Evolutionary conservation across 2,113 vertebrate genomes (phyloP).

Genomic region (Brachyhypopomus occidentalis): DNA sequence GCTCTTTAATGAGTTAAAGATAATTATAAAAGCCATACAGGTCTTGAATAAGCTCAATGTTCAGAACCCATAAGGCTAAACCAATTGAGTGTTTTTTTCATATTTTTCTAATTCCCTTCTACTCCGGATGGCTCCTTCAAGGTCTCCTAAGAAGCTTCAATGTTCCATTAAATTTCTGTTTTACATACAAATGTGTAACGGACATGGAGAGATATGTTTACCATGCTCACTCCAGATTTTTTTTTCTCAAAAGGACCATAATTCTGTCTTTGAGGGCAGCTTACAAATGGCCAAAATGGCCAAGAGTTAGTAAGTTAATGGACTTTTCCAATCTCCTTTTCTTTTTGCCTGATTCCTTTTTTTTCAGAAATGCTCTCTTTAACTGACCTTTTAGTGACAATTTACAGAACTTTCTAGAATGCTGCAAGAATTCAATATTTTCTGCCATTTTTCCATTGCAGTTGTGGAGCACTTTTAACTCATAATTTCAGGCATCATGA

Average conservation of each 20-base stretch:
- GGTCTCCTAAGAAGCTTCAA: not conserved
- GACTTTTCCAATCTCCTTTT: not conserved
- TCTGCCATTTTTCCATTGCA: too few species aligned
- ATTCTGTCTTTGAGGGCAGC: not conserved
- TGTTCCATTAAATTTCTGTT: not conserved
- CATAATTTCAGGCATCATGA: too few species aligned
- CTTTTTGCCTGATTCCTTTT: not conserved
- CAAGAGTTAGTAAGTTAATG: constrained; percentile 4
- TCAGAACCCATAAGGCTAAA: too few species aligned
- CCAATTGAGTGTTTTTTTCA: too few species aligned
- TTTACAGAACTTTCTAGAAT: too few species aligned
- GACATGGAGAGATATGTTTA: constrained; percentile 3
- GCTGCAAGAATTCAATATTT: too few species aligned
- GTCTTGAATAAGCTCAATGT: too few species aligned
- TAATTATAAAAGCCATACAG: too few species aligned
- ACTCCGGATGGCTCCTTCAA: not conserved
- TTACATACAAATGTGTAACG: not conserved
- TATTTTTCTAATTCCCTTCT: not conserved
- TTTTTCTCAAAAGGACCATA: not conserved
- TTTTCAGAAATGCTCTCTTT: not conserved
- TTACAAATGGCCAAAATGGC: not conserved
- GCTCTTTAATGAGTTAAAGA: too few species aligned
- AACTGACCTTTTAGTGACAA: too few species aligned
- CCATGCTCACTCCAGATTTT: not conserved
- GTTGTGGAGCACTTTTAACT: too few species aligned